Conservation (phyloP, 2,113 vertebrate species). For the Addax nasomaculatus region DNA sequence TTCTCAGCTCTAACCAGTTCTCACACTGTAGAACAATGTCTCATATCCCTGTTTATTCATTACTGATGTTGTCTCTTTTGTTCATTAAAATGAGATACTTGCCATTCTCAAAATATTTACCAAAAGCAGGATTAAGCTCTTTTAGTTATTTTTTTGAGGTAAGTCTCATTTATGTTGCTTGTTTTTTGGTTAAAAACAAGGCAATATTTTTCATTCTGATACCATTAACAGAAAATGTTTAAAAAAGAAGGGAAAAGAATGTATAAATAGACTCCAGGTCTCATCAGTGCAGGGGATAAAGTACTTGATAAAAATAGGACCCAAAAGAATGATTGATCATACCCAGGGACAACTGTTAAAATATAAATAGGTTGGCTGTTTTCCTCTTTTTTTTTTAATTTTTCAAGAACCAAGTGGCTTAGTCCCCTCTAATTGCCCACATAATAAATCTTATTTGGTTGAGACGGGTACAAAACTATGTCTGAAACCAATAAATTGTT, state of each 20-base stretch:
- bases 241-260: neutral
- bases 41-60: neutral
- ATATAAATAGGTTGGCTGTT: conserved; percentile 39
- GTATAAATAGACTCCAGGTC: neutral
- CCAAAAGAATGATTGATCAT: neutral
- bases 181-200: neutral
- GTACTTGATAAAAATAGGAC: conserved; percentile 29
- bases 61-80: neutral
- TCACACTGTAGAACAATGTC: neutral
- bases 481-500: conserved; percentile 70
- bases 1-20: neutral
- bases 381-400: neutral
- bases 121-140: neutral
- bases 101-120: neutral
- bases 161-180: neutral
- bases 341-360: conserved; percentile 8
- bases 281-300: neutral
- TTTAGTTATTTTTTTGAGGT: neutral
- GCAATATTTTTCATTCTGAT: neutral
- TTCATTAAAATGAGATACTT: neutral
- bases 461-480: conserved; percentile 56
- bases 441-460: conserved; percentile 59
- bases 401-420: conserved; percentile 39
- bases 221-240: neutral
- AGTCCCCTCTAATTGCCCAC: conserved; percentile 55